Evolutionary conservation across 2,888 invertebrate genomes (phyloP).

Genomic region (Adelognathus sp.): DNA sequence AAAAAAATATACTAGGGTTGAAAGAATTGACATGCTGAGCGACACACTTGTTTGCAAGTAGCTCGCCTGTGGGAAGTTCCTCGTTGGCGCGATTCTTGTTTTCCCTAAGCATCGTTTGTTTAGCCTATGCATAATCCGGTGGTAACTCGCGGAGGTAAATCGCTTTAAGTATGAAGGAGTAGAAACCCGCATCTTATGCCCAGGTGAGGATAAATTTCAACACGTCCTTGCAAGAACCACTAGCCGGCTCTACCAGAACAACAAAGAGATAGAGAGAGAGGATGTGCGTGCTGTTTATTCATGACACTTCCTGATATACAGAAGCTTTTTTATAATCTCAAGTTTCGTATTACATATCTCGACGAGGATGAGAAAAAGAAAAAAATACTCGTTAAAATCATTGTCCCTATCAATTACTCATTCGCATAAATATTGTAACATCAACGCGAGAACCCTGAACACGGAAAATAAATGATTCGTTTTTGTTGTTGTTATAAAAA

Average conservation of each 20-base stretch:
- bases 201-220: constrained; percentile 54
- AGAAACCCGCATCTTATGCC: constrained; percentile 36
- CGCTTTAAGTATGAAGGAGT: constrained; percentile 58
- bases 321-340: constrained; percentile 19
- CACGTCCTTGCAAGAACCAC: constrained; percentile 17
- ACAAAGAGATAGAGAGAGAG: too few species aligned
- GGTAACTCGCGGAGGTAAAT: constrained; percentile 50
- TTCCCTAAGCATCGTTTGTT: constrained; percentile 41
- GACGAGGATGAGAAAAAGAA: constrained; percentile 11
- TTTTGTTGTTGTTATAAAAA: not conserved
- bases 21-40: too few species aligned
- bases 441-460: not conserved
- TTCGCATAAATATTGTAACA: not conserved
- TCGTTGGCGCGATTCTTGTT: constrained; percentile 2
- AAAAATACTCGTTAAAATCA: not conserved
- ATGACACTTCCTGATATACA: constrained; percentile 44
- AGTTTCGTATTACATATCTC: constrained; percentile 15
- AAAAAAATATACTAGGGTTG: too few species aligned
- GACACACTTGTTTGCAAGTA: too few species aligned
- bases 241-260: not conserved
- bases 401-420: not conserved
- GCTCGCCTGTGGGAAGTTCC: too few species aligned
- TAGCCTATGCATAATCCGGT: constrained; percentile 56
- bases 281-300: constrained; percentile 4
- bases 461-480: not conserved